Percentiles rank a stretch among this genome's conserved stretches.
These are phyloP conservation scores for Perizoma flavofasciatum DNA, from an alignment of 2,888 invertebrate genomes.

Conservation along the genomic window DNA sequence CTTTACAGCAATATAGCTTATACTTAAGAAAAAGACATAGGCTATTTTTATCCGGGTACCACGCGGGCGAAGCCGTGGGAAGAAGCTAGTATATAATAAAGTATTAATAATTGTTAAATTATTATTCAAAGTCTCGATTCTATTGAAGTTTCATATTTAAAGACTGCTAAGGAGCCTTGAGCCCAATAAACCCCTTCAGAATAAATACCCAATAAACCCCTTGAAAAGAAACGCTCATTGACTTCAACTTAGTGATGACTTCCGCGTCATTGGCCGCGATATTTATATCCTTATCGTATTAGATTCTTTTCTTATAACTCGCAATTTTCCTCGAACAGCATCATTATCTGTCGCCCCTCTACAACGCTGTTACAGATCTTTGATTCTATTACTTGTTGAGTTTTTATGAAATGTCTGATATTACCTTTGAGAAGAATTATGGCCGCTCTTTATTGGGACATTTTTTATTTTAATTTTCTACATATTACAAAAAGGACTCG, in stretches of 20 bases:
- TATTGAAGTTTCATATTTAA: neutral
- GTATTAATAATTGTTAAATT: too few relatives aligned
- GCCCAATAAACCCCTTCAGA: neutral
- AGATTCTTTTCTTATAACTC: conserved; percentile 34
- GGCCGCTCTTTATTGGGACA: too few relatives aligned
- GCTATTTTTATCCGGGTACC: too few relatives aligned
- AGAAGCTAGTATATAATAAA: too few relatives aligned
- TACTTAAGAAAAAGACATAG: too few relatives aligned
- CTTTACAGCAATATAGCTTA: too few relatives aligned
- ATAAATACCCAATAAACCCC: conserved; percentile 24
- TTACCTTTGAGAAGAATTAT: neutral
- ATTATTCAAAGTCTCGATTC: too few relatives aligned
- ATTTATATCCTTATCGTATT: conserved; percentile 37
- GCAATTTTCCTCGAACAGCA: conserved; percentile 30
- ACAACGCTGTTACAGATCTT: conserved; percentile 28
- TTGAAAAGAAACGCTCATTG: conserved; percentile 30
- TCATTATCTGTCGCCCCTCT: conserved; percentile 30
- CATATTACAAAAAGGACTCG: too few relatives aligned
- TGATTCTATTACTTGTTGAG: conserved; percentile 8
- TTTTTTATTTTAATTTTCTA: too few relatives aligned
- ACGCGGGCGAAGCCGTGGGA: too few relatives aligned
- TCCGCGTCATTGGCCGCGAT: conserved; percentile 35
- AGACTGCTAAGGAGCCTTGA: neutral
- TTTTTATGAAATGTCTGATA: neutral
- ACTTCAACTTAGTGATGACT: conserved; percentile 33